A percentile compares a stretch with the other conserved stretches of the same genome.
These are phyloP conservation scores for Crepidodera aurea DNA, from an alignment of 2,888 invertebrate genomes.

Conservation along the genomic window DNA sequence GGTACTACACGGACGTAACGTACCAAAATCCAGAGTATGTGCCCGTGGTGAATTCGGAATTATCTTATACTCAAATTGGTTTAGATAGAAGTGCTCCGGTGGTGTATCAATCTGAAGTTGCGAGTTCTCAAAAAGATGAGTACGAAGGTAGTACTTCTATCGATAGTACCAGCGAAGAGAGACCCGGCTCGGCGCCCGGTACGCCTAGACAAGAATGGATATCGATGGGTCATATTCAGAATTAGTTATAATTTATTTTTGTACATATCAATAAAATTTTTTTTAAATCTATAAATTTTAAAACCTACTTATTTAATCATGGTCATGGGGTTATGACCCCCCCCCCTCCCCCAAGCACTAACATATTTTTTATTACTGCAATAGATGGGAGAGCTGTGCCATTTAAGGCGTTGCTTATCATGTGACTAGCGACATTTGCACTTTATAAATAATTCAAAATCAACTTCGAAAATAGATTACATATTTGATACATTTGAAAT, in stretches of 20 bases:
- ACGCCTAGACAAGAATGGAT: constrained; percentile 55
- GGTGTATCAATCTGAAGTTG: constrained; percentile 51
- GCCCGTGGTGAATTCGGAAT: constrained; percentile 54
- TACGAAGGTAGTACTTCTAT: constrained; percentile 44
- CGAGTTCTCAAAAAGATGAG: constrained; percentile 48
- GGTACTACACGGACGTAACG: constrained; percentile 58
- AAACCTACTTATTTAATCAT: too few species aligned
- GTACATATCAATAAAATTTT: constrained; percentile 19
- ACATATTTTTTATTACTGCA: too few species aligned
- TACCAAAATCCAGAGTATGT: constrained; percentile 58
- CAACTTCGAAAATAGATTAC: too few species aligned
- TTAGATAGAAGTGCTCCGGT: constrained; percentile 49
- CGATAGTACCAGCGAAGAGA: constrained; percentile 39
- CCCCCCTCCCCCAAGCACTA: too few species aligned
- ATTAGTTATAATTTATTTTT: constrained; percentile 32
- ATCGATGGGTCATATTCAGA: constrained; percentile 49
- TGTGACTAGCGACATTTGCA: too few species aligned
- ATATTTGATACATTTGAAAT: too few species aligned
- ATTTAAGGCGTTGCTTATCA: too few species aligned
- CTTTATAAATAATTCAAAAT: too few species aligned
- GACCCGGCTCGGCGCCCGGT: constrained; percentile 51
- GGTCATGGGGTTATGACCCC: too few species aligned
- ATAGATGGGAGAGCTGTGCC: too few species aligned
- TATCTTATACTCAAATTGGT: constrained; percentile 51
- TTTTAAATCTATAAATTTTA: too few species aligned